phyloP scores from a whole-genome alignment of 2,113 vertebrate genomes.

The Poecile atricapillus region DNA sequence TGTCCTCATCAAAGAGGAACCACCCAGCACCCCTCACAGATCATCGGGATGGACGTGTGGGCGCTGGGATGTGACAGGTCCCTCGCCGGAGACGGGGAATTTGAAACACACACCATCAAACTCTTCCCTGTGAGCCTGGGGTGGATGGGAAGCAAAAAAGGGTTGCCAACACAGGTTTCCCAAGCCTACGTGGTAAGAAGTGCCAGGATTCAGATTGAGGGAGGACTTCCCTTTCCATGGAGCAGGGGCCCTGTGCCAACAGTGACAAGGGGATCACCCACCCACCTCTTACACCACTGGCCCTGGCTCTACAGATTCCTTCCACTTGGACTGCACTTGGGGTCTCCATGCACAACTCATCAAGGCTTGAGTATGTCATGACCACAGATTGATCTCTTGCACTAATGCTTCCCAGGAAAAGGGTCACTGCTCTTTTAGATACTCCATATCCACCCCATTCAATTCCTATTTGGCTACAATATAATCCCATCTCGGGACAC shows the following conservation, averaged over 20 bases:
- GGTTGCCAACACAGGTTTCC: neutral
- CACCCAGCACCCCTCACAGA: neutral
- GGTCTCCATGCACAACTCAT: neutral
- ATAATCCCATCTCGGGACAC: constrained; percentile 61
- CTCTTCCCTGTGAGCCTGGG: neutral
- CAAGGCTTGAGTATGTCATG: neutral
- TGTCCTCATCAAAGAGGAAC: neutral
- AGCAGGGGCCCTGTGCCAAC: neutral
- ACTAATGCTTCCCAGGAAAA: constrained; percentile 7
- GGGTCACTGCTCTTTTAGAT: constrained; percentile 30
- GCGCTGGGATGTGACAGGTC: neutral
- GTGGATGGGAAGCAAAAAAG: neutral
- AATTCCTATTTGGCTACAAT: constrained; percentile 44
- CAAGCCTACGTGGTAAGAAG: neutral
- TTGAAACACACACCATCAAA: neutral
- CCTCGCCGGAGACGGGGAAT: neutral
- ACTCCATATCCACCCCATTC: neutral
- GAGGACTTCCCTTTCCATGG: neutral
- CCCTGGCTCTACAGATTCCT: neutral
- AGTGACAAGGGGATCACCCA: neutral
- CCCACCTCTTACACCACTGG: neutral
- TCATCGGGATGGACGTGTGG: rapidly evolving
- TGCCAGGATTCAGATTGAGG: neutral
- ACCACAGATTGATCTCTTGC: neutral
- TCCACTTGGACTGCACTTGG: neutral